A percentile compares a stretch with the other conserved stretches of the same genome.
Evolutionary conservation across 2,888 invertebrate genomes (phyloP).

Genomic region (Ophion costatus): DNA sequence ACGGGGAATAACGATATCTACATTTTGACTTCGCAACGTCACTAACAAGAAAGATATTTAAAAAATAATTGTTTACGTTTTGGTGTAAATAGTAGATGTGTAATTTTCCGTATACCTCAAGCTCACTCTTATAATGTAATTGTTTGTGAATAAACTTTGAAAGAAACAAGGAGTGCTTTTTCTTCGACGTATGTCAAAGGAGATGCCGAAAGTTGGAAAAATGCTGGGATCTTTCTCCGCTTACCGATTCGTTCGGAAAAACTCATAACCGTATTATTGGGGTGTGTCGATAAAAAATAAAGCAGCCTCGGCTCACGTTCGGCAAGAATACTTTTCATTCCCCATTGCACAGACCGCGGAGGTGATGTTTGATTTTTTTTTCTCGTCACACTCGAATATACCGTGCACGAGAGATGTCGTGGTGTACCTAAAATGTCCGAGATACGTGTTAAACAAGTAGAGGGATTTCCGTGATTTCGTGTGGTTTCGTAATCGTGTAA

Average conservation of each 20-base stretch:
- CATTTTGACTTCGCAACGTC: neutral
- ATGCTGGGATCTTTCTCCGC: neutral
- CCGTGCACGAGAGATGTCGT: conserved; percentile 20
- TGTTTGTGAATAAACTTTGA: conserved; percentile 21
- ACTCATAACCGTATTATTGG: neutral
- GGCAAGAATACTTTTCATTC: neutral
- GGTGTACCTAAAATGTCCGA: conserved; percentile 28
- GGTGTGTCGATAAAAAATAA: neutral
- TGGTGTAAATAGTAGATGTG: conserved; percentile 11
- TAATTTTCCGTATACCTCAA: conserved; percentile 9
- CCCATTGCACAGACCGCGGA: neutral
- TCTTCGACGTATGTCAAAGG: conserved; percentile 17
- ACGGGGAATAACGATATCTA: neutral
- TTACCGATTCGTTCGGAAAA: conserved; percentile 13
- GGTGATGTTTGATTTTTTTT: neutral
- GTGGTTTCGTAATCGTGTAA: conserved; percentile 56
- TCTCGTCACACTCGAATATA: neutral
- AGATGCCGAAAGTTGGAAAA: neutral
- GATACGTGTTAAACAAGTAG: conserved; percentile 8
- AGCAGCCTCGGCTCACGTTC: neutral
- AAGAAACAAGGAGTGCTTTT: conserved; percentile 30
- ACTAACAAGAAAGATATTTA: neutral
- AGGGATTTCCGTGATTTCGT: conserved; percentile 49
- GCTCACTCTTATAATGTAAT: conserved; percentile 20
- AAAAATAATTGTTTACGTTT: neutral